These are phyloP conservation scores for Proteles cristata DNA, from an alignment of 2,113 vertebrate species.

Conservation along the genomic window DNA sequence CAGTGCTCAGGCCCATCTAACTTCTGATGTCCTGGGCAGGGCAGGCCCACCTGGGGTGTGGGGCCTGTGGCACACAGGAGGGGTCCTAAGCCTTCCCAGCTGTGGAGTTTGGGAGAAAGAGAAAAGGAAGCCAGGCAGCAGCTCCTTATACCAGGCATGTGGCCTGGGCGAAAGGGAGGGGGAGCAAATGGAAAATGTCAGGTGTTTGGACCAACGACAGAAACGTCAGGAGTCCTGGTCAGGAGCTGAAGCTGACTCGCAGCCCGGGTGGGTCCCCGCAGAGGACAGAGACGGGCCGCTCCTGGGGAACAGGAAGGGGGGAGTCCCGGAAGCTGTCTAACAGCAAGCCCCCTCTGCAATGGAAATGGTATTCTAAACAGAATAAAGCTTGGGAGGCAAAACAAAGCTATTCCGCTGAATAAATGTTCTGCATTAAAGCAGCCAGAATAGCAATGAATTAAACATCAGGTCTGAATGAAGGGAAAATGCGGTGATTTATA, in stretches of 20 bases:
- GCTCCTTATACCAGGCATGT: not conserved
- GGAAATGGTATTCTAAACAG: slow-evolving; percentile 57
- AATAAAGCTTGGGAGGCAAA: slow-evolving; percentile 65
- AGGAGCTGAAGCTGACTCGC: not conserved
- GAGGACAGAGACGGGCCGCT: not conserved
- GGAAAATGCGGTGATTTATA: slow-evolving; percentile 76
- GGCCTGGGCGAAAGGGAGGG: not conserved
- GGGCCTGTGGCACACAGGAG: not conserved
- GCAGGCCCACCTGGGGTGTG: not conserved
- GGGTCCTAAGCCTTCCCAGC: not conserved
- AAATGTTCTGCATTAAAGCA: slow-evolving; percentile 76
- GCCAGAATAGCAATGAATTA: slow-evolving; percentile 71
- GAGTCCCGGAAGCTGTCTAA: not conserved
- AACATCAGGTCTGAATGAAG: slow-evolving; percentile 79
- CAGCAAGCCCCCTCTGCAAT: not conserved
- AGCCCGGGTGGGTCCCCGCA: not conserved
- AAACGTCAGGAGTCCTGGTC: not conserved
- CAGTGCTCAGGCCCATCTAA: too few species aligned
- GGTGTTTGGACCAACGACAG: not conserved
- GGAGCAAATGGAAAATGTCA: not conserved
- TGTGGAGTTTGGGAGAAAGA: not conserved
- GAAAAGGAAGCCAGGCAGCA: not conserved
- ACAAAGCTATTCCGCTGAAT: slow-evolving; percentile 77
- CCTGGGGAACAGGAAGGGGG: not conserved
- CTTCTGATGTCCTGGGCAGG: not conserved